phyloP scores from a whole-genome alignment of 2,888 invertebrate species.

The Brenthis ino region DNA sequence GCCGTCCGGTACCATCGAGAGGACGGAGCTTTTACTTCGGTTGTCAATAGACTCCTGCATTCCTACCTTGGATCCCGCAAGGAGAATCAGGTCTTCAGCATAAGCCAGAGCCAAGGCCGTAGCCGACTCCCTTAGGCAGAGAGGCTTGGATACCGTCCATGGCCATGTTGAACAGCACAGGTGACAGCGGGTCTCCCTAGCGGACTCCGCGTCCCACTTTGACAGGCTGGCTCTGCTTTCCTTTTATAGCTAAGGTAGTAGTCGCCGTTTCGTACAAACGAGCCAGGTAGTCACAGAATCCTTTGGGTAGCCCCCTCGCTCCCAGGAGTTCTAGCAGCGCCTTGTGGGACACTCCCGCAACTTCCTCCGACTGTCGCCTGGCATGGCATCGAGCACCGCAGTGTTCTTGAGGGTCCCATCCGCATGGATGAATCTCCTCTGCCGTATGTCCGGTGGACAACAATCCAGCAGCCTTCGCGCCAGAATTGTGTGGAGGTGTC shows the following conservation, averaged over 20 bases:
- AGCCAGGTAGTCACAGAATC: conserved; percentile 49
- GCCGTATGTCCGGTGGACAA: not conserved
- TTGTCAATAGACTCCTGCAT: conserved; percentile 40
- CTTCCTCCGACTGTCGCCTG: conserved; percentile 43
- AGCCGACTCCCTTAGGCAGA: conserved; percentile 41
- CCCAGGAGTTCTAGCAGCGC: conserved; percentile 49
- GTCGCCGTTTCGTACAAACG: conserved; percentile 50
- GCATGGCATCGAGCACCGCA: conserved; percentile 44
- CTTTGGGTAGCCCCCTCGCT: conserved; percentile 49
- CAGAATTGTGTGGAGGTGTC: conserved; percentile 47
- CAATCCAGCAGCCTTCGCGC: conserved; percentile 33
- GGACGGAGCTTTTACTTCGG: conserved; percentile 44
- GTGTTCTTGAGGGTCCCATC: conserved; percentile 58
- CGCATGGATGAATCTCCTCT: conserved; percentile 34
- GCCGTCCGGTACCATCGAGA: conserved; percentile 48
- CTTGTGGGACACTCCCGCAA: conserved; percentile 51
- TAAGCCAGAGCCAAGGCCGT: conserved; percentile 52
- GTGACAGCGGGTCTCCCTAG: conserved; percentile 62
- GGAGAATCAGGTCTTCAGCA: conserved; percentile 57
- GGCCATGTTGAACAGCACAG: conserved; percentile 54
- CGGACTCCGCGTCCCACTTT: conserved; percentile 53
- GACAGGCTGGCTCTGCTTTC: conserved; percentile 40
- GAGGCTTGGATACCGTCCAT: conserved; percentile 42
- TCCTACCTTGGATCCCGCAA: conserved; percentile 45
- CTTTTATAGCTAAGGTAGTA: conserved; percentile 44